phyloP scores from a whole-genome alignment of 2,113 vertebrate genomes.

The Hyperopisus bebe region DNA sequence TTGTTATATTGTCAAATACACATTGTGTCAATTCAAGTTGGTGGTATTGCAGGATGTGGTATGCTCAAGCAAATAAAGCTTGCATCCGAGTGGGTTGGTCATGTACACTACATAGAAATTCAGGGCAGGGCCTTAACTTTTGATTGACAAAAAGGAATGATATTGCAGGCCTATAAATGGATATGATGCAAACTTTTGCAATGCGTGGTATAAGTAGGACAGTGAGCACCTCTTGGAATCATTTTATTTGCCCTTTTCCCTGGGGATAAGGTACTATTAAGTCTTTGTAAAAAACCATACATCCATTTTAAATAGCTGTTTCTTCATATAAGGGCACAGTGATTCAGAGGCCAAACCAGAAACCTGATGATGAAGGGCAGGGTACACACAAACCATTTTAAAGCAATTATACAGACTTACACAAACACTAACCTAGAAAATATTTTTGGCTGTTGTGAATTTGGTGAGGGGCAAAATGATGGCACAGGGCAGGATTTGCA shows the following conservation, averaged over 20 bases:
- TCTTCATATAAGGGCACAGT: neutral
- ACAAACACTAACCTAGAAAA: neutral
- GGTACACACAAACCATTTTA: neutral
- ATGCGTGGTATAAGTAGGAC: constrained; percentile 1
- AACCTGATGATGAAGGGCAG: neutral
- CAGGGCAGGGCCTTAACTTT: neutral
- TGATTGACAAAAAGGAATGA: neutral
- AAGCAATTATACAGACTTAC: neutral
- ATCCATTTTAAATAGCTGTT: neutral
- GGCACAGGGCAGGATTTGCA: neutral
- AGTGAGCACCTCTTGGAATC: constrained; percentile 2
- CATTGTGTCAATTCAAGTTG: neutral
- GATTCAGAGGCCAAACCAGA: neutral
- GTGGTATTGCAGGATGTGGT: neutral
- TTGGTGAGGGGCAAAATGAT: neutral
- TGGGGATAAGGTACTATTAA: constrained; percentile 10
- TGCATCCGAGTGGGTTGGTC: neutral
- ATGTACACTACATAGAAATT: neutral
- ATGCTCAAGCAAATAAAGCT: neutral
- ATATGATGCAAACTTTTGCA: constrained; percentile 16
- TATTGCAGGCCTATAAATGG: constrained; percentile 5
- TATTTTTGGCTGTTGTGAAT: neutral
- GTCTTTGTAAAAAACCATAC: neutral
- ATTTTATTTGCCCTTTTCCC: neutral
- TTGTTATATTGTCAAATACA: neutral